Evolutionary conservation across 64 coral and sea anemone species (phyloP).

Genomic region (Platygyra sinensis): DNA sequence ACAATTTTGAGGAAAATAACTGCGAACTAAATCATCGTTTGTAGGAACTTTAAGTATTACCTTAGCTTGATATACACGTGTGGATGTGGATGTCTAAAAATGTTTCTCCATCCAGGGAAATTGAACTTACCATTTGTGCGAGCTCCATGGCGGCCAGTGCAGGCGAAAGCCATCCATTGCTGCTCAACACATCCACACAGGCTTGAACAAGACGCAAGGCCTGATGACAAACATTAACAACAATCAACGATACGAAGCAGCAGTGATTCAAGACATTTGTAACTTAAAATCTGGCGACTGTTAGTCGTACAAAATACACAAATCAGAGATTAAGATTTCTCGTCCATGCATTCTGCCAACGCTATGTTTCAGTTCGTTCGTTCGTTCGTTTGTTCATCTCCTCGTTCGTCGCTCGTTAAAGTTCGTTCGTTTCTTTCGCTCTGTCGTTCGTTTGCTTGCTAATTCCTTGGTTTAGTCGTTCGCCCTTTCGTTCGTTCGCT

Average conservation of each 20-base stretch:
- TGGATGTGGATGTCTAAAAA: background rate
- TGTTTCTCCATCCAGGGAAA: background rate
- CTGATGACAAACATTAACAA: conserved; percentile 22
- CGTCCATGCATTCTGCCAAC: background rate
- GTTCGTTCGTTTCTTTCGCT: background rate
- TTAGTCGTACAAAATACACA: too few species aligned
- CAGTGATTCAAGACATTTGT: background rate
- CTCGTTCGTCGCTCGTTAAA: background rate
- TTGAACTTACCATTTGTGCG: conserved; percentile 83
- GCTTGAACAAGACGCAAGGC: conserved; percentile 98
- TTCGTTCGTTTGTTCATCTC: background rate
- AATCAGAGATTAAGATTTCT: too few species aligned
- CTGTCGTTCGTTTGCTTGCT: too few species aligned
- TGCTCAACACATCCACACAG: conserved; percentile 97
- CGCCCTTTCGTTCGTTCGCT: background rate
- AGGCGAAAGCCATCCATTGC: conserved; percentile 97
- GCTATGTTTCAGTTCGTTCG: background rate
- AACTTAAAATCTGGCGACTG: too few species aligned
- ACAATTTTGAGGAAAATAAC: too few species aligned
- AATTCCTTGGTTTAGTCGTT: background rate
- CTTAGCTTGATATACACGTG: too few species aligned
- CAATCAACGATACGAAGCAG: background rate
- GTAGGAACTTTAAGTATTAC: too few species aligned
- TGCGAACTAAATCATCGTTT: too few species aligned
- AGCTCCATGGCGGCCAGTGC: conserved; percentile 97